Percentiles rank a stretch among this genome's conserved stretches.
phyloP scores from a whole-genome alignment of 1,140 invertebrate species.

The Lordiphosa mommai region DNA sequence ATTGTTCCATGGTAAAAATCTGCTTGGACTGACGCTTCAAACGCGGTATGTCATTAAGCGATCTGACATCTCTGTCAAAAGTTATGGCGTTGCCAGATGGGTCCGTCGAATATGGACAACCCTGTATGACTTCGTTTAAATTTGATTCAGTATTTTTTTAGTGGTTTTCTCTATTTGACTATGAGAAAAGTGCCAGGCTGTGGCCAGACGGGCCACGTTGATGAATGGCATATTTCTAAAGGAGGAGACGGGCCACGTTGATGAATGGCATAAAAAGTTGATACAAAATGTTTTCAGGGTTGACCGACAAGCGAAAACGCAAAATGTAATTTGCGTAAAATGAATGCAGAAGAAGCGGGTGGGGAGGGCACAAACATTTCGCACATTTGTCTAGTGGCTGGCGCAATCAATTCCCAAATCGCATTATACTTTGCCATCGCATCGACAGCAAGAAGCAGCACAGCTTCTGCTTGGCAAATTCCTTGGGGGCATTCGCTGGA shows the following conservation, averaged over 20 bases:
- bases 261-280: slow-evolving; percentile 66
- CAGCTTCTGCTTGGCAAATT: slow-evolving; percentile 43
- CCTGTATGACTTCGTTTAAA: too few relatives aligned
- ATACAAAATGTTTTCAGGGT: slow-evolving; percentile 43
- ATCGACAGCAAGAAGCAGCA: slow-evolving; percentile 21
- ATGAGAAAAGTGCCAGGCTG: slow-evolving; percentile 54
- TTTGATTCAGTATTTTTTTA: too few relatives aligned
- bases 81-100: too few relatives aligned
- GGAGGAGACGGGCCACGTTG: too few relatives aligned
- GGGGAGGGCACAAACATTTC: slow-evolving; percentile 8
- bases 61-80: too few relatives aligned
- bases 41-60: too few relatives aligned
- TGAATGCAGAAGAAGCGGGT: slow-evolving; percentile 16
- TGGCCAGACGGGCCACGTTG: too few relatives aligned
- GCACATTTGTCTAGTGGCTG: slow-evolving; percentile 60
- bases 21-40: too few relatives aligned
- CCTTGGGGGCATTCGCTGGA: slow-evolving; percentile 42
- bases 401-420: slow-evolving; percentile 73
- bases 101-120: too few relatives aligned
- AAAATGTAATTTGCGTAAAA: slow-evolving; percentile 72
- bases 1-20: too few relatives aligned
- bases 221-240: too few relatives aligned
- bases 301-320: slow-evolving; percentile 37
- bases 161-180: too few relatives aligned
- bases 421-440: slow-evolving; percentile 47